Conservation (phyloP, 2,797 vertebrate species). For the Iguana delicatissima region DNA sequence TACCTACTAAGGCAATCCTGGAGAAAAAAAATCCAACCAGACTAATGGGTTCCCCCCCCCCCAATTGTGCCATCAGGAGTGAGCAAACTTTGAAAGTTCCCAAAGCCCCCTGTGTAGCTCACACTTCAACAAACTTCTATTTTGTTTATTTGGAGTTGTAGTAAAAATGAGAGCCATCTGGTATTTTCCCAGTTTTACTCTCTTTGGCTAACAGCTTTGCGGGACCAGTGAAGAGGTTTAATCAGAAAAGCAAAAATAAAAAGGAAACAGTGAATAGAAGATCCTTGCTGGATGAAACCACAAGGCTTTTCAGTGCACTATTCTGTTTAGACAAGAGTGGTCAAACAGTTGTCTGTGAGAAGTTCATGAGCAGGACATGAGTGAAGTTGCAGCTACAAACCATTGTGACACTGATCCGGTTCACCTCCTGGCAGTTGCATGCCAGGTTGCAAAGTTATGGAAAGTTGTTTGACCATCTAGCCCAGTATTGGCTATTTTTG, state of each 20-base stretch:
- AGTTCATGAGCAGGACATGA: not conserved
- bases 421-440: not conserved
- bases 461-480: not conserved
- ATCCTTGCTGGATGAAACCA: not conserved
- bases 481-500: not conserved
- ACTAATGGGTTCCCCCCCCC: not conserved
- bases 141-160: conserved; percentile 3
- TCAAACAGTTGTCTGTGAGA: not conserved
- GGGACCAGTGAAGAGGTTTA: not conserved
- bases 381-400: not conserved
- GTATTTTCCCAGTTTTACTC: not conserved
- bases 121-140: not conserved
- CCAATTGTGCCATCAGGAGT: not conserved
- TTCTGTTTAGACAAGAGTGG: not conserved
- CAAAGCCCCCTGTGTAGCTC: not conserved
- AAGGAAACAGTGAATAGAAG: not conserved
- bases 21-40: not conserved
- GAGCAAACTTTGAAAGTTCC: not conserved
- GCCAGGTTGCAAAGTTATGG: not conserved
- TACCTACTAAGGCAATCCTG: not conserved
- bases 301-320: not conserved
- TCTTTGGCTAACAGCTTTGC: not conserved
- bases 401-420: not conserved
- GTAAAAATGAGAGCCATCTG: not conserved
- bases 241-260: not conserved